Conservation (phyloP, 2,888 invertebrate genomes). For the Pocota personata region DNA sequence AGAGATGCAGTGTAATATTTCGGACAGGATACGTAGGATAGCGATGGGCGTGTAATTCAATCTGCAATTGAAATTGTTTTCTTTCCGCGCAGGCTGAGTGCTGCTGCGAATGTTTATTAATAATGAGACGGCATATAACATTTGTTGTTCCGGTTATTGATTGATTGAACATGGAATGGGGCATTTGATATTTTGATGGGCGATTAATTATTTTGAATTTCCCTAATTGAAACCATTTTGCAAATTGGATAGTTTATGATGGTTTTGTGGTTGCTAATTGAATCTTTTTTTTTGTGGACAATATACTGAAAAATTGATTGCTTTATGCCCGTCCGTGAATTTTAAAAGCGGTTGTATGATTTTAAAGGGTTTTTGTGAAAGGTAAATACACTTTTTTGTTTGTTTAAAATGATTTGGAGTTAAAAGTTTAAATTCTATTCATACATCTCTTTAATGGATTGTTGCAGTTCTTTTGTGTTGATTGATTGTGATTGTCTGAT, state of each 20-base stretch:
- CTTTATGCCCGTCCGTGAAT: too few relatives aligned
- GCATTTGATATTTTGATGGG: conserved; percentile 4
- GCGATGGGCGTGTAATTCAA: conserved; percentile 58
- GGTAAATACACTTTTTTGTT: too few relatives aligned
- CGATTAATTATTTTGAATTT: conserved; percentile 45
- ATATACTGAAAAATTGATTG: too few relatives aligned
- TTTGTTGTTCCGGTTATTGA: conserved; percentile 50
- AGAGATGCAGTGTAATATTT: conserved; percentile 7
- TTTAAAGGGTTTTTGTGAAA: too few relatives aligned
- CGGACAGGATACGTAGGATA: neutral
- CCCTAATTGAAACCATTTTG: conserved; percentile 43
- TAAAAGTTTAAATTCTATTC: too few relatives aligned
- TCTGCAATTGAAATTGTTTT: conserved; percentile 48
- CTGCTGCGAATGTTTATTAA: conserved; percentile 14
- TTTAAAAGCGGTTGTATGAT: too few relatives aligned
- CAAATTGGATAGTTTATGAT: neutral
- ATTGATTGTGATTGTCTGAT: too few relatives aligned
- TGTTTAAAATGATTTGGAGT: too few relatives aligned
- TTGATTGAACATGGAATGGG: conserved; percentile 20
- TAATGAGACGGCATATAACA: neutral
- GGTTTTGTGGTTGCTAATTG: neutral
- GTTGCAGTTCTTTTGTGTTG: too few relatives aligned
- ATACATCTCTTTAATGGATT: too few relatives aligned
- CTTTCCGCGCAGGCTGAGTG: neutral
- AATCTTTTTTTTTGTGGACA: neutral